A percentile compares a stretch with the other conserved stretches of the same genome.
Evolutionary conservation across 2,888 invertebrate species (phyloP).

Genomic region (Platycheirus rosarum): DNA sequence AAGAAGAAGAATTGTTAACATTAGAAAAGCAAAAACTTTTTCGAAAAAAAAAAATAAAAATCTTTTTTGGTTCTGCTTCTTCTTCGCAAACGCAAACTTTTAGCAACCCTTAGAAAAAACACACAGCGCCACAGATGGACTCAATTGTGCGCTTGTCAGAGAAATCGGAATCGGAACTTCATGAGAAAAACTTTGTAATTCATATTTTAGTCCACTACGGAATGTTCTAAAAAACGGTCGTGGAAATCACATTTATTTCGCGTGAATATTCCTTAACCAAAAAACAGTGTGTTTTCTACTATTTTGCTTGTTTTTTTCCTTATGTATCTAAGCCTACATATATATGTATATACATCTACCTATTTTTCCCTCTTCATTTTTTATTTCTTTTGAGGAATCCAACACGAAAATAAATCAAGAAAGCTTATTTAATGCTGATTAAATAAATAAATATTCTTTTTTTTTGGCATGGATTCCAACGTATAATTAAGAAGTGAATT

Average conservation of each 20-base stretch:
- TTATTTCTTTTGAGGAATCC: constrained; percentile 5
- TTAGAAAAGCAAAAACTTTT: constrained; percentile 14
- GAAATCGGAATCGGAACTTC: constrained; percentile 63
- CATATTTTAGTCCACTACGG: constrained; percentile 81
- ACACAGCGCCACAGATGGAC: constrained; percentile 32
- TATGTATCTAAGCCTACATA: no score
- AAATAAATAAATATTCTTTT: constrained; percentile 2
- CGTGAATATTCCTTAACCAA: constrained; percentile 17
- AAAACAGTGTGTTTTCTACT: constrained; percentile 41
- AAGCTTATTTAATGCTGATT: constrained; percentile 12
- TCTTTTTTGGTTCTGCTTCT: neutral
- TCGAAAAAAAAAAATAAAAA: constrained; percentile 4
- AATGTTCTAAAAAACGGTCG: constrained; percentile 82
- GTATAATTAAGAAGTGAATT: constrained; percentile 25
- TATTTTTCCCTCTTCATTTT: constrained; percentile 18
- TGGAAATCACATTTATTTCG: constrained; percentile 61
- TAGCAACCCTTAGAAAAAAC: constrained; percentile 59
- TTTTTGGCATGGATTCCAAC: neutral
- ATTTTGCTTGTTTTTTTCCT: constrained; percentile 36
- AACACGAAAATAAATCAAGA: constrained; percentile 14
- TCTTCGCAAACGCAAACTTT: constrained; percentile 62
- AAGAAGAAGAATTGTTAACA: neutral
- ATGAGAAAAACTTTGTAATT: constrained; percentile 70
- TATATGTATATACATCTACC: neutral
- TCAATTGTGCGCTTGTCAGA: constrained; percentile 70